Evolutionary conservation across 2,113 vertebrate genomes (phyloP).

Genomic region (Gila orcuttii): DNA sequence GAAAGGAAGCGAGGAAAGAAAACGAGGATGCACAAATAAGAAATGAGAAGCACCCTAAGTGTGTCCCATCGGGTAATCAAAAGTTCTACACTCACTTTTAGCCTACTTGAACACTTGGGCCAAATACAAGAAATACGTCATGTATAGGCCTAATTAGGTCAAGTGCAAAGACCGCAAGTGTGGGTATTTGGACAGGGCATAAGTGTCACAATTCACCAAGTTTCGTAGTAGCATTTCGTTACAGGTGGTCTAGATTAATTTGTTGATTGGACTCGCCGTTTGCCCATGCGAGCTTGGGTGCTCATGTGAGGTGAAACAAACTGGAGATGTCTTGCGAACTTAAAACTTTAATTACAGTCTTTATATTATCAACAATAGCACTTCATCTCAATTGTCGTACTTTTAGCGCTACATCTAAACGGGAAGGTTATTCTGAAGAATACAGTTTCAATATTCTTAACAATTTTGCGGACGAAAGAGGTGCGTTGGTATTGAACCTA

Average conservation of each 20-base stretch:
- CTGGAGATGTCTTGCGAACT: constrained; percentile 67
- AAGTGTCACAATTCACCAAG: too few species aligned
- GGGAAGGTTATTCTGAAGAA: neutral
- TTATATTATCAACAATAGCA: constrained; percentile 49
- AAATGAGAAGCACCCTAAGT: too few species aligned
- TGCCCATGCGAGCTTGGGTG: neutral
- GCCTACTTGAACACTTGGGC: too few species aligned
- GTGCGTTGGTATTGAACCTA: neutral
- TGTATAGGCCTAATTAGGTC: too few species aligned
- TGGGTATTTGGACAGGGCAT: too few species aligned
- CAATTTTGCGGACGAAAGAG: neutral
- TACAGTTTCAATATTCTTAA: neutral
- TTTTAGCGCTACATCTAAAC: constrained; percentile 47
- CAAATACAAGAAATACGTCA: too few species aligned
- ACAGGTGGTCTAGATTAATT: constrained; percentile 4
- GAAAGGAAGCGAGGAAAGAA: too few species aligned
- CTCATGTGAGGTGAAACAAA: constrained; percentile 44
- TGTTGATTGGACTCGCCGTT: constrained; percentile 54
- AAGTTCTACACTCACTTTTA: too few species aligned
- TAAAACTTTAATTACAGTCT: constrained; percentile 25
- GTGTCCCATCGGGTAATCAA: too few species aligned
- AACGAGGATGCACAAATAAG: too few species aligned
- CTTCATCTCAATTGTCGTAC: constrained; percentile 27
- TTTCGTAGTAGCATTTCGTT: too few species aligned
- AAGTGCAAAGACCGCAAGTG: too few species aligned